phyloP scores from a whole-genome alignment of 2,888 invertebrate species.

The Oxycera nigricornis region DNA sequence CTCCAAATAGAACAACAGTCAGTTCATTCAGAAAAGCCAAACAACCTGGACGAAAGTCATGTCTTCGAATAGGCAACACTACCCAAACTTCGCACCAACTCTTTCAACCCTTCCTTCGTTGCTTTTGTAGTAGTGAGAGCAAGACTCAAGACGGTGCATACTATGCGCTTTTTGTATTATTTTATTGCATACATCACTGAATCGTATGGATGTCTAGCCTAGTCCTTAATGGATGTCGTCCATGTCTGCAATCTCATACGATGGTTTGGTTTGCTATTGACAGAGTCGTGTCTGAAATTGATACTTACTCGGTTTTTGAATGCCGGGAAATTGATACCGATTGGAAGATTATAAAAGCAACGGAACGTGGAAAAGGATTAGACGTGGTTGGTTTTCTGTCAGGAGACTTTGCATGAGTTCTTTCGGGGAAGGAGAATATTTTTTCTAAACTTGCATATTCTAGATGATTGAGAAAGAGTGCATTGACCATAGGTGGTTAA shows the following conservation, averaged over 20 bases:
- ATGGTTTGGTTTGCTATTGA: constrained; percentile 13
- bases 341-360: not conserved
- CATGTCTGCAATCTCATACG: not conserved
- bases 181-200: constrained; percentile 15
- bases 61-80: not conserved
- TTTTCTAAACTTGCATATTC: too few relatives aligned
- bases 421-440: too few relatives aligned
- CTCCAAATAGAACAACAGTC: too few relatives aligned
- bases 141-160: constrained; percentile 10
- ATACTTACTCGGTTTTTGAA: not conserved
- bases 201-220: not conserved
- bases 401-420: too few relatives aligned
- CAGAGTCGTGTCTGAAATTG: constrained; percentile 20
- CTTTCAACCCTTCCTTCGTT: not conserved
- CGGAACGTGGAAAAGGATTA: not conserved
- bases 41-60: not conserved
- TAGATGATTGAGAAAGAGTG: too few relatives aligned
- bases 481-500: too few relatives aligned
- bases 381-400: not conserved
- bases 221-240: constrained; percentile 9
- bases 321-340: constrained; percentile 21
- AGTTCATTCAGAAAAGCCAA: too few relatives aligned
- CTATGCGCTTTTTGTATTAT: constrained; percentile 2
- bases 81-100: not conserved
- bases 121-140: constrained; percentile 19